Percentiles rank a stretch among this genome's conserved stretches.
These are phyloP conservation scores for Tokudaia muenninki DNA, from an alignment of 2,797 vertebrate genomes.

Conservation along the genomic window DNA sequence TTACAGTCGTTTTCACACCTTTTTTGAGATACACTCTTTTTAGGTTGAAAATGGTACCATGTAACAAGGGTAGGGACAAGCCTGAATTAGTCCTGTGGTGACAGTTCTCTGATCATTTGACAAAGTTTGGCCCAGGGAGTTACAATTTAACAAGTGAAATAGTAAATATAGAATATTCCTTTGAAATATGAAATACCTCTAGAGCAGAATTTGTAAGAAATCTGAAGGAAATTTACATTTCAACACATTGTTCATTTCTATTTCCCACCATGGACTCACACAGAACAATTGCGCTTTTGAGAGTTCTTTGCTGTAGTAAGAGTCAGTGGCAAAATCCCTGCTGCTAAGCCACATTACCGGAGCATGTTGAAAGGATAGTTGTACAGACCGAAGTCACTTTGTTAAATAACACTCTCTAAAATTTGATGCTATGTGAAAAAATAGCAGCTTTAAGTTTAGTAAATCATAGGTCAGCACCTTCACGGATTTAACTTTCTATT, in stretches of 20 bases:
- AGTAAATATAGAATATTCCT: slow-evolving; percentile 68
- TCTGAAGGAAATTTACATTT: slow-evolving; percentile 81
- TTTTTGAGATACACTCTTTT: background rate
- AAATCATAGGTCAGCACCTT: background rate
- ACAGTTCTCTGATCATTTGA: slow-evolving; percentile 57
- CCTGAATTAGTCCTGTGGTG: slow-evolving; percentile 50
- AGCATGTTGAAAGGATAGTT: slow-evolving; percentile 65
- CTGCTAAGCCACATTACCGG: slow-evolving; percentile 50
- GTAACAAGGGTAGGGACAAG: background rate
- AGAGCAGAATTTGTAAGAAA: slow-evolving; percentile 70
- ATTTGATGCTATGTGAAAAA: slow-evolving; percentile 31
- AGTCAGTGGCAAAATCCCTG: background rate
- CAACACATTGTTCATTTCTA: slow-evolving; percentile 63
- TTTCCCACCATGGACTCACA: slow-evolving; percentile 65
- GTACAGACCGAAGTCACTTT: slow-evolving; percentile 47
- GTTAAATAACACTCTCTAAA: slow-evolving; percentile 5
- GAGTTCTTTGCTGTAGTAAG: slow-evolving; percentile 53
- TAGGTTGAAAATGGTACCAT: slow-evolving; percentile 25
- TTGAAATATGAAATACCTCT: slow-evolving; percentile 76
- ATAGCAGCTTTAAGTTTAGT: slow-evolving; percentile 44
- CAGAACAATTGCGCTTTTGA: slow-evolving; percentile 68
- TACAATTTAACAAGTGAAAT: slow-evolving; percentile 63
- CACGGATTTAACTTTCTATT: slow-evolving; percentile 18
- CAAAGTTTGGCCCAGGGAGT: slow-evolving; percentile 69
- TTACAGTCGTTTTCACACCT: background rate